Conservation (phyloP, 1,140 invertebrate genomes). For the Lasioglossum albipes region DNA sequence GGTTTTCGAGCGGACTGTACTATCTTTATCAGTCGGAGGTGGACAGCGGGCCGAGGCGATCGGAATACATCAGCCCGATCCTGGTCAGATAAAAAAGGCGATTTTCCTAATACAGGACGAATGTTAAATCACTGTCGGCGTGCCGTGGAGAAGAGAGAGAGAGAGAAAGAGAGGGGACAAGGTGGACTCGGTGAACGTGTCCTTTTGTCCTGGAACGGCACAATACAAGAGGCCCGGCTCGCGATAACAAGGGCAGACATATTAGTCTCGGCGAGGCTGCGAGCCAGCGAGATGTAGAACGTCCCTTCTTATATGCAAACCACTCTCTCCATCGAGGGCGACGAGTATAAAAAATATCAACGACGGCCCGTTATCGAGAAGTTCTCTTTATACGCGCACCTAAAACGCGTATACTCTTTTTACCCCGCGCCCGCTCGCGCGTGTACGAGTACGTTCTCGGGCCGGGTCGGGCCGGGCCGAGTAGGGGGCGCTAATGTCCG, state of each 20-base stretch:
- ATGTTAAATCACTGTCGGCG: neutral
- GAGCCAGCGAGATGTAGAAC: constrained; percentile 21
- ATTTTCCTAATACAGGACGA: neutral
- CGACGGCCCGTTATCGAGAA: constrained; percentile 58
- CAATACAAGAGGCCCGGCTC: constrained; percentile 8
- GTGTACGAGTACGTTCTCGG: neutral
- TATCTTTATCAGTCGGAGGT: no score
- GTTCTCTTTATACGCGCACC: constrained; percentile 52
- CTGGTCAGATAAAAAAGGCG: neutral
- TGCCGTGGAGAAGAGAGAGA: neutral
- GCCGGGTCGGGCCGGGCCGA: constrained; percentile 59
- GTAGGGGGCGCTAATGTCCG: constrained; percentile 75
- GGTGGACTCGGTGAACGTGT: neutral
- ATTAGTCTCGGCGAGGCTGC: constrained; percentile 15
- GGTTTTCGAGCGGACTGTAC: no score
- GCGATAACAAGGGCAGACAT: constrained; percentile 32
- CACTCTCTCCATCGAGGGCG: constrained; percentile 40
- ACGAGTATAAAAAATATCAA: constrained; percentile 60
- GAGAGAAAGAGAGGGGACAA: neutral
- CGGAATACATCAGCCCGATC: neutral
- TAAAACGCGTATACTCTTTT: constrained; percentile 50
- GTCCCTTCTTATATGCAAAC: constrained; percentile 46
- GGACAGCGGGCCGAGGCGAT: neutral
- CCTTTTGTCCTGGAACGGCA: constrained; percentile 36
- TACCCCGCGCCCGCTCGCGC: constrained; percentile 24